Base-by-base conservation (phyloP, 2,113 vertebrate genomes). In the Gobius niger region DNA sequence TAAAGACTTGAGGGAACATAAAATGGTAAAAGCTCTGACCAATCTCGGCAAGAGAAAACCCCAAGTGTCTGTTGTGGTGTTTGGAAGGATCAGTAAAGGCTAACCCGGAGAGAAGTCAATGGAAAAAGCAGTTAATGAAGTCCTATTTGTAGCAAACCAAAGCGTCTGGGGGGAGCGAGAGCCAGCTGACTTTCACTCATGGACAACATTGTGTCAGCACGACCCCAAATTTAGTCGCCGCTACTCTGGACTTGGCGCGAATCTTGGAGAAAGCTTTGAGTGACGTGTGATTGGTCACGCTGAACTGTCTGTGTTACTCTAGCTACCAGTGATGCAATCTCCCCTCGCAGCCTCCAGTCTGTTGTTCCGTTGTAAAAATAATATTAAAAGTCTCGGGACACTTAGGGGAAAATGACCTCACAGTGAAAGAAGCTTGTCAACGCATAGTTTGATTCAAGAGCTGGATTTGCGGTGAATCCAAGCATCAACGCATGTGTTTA, bases 261-360 rank as follows among this genome's bases (percentile, higher is more conserved):
- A n/a, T 73, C 40, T 71, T 62, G 70, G 57, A 86, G 57, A 76
- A 85, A 82, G 83, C 81, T 84, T 72, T 88, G 78, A 91, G 86
- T 85, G 77, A 70, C 18, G 47, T 77, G 81, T 77, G 61, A 73
- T 42, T 78, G 72, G 75, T 78, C 44, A 60, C 46, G 56, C 61
- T 64, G 44, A 44, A 44, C 19, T 68, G 73, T 56, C 66, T 79
- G 72, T 72, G 83, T 85, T 79, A 89, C 73, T 67, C 63, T 70
- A 78, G 77, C 65, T 40, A 78, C 73, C 72, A 42, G 57, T 90
- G 90, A 92, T 86, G 89, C 81, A 90, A 85, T 89, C 76, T 67
- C 73, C 67, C 71, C 77, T 56, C 3, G 24, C 78, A 85, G 77
- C 67, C 66, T n/a, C 40, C 65, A 83, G 85, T 83, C 82, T 87